A percentile compares a stretch with the other conserved stretches of the same genome.
Conservation (phyloP, 2,113 vertebrate species). For the Pitta sordida region DNA sequence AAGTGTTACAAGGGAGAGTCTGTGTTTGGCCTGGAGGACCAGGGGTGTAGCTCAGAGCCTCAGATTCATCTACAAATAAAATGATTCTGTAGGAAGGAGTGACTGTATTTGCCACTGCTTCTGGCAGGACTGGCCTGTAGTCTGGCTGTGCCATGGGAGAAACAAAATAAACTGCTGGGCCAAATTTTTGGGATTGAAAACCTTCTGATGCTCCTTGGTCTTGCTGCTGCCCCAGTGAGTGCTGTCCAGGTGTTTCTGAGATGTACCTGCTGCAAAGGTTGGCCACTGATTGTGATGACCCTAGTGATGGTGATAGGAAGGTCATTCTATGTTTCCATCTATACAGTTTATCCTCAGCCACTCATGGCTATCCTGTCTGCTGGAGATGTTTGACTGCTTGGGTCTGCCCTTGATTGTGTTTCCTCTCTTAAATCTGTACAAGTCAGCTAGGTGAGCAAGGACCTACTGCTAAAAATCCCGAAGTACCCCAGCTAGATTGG, state of each 20-base stretch:
- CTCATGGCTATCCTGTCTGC: not conserved
- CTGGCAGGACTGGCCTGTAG: not conserved
- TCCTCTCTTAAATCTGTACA: not conserved
- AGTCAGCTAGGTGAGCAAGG: not conserved
- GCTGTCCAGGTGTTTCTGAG: not conserved
- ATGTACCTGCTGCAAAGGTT: not conserved
- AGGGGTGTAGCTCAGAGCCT: not conserved
- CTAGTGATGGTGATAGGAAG: not conserved
- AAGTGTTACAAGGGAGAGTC: not conserved
- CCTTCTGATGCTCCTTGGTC: not conserved
- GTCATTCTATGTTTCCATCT: not conserved
- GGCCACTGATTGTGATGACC: not conserved
- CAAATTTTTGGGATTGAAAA: not conserved
- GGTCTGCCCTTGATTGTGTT: not conserved
- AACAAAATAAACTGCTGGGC: not conserved
- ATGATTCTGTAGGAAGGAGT: not conserved
- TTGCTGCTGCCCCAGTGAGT: not conserved
- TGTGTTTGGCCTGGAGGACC: not conserved
- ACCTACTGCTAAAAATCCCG: not conserved
- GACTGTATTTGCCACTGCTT: not conserved
- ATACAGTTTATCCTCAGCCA: not conserved
- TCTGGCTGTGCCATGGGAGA: not conserved
- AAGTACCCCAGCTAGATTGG: too few relatives aligned
- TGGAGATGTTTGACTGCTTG: not conserved
- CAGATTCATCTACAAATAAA: not conserved